Percentiles rank a stretch among this genome's conserved stretches.
phyloP scores from a whole-genome alignment of 2,888 invertebrate species.

The Tricholauxania praeusta region DNA sequence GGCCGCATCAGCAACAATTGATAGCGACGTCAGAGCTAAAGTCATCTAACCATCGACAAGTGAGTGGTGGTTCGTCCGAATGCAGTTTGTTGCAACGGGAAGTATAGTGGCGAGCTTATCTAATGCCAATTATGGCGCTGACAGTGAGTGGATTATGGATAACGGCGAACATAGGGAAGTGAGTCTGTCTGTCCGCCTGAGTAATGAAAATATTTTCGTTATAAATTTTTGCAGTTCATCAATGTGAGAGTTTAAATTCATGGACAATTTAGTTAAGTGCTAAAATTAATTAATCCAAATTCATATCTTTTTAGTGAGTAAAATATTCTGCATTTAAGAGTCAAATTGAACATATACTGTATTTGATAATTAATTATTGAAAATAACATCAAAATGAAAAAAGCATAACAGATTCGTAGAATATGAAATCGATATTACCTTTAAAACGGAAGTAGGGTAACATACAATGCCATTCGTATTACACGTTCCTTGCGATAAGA shows the following conservation, averaged over 20 bases:
- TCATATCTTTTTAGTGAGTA: too few species aligned
- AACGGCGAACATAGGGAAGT: background rate
- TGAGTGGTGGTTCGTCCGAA: background rate
- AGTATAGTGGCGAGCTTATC: slow-evolving; percentile 1
- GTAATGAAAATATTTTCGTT: background rate
- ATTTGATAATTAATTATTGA: too few species aligned
- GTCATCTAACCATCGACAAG: background rate
- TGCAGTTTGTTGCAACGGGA: background rate
- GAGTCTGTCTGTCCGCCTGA: background rate
- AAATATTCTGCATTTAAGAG: too few species aligned
- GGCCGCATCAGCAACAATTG: background rate
- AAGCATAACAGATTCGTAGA: too few species aligned
- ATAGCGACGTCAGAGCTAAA: background rate
- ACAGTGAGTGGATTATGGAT: slow-evolving; percentile 24
- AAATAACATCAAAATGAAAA: too few species aligned
- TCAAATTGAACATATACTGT: too few species aligned
- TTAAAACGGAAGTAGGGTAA: too few species aligned
- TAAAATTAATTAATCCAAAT: too few species aligned
- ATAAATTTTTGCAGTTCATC: background rate
- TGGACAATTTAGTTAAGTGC: too few species aligned
- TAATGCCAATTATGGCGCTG: slow-evolving; percentile 19
- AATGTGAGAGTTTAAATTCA: background rate
- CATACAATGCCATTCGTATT: too few species aligned
- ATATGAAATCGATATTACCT: too few species aligned
- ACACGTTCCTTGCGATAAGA: too few species aligned